A percentile compares a stretch with the other conserved stretches of the same genome.
Evolutionary conservation across 2,888 invertebrate species (phyloP).

Genomic region (Nasonovia ribisnigri): DNA sequence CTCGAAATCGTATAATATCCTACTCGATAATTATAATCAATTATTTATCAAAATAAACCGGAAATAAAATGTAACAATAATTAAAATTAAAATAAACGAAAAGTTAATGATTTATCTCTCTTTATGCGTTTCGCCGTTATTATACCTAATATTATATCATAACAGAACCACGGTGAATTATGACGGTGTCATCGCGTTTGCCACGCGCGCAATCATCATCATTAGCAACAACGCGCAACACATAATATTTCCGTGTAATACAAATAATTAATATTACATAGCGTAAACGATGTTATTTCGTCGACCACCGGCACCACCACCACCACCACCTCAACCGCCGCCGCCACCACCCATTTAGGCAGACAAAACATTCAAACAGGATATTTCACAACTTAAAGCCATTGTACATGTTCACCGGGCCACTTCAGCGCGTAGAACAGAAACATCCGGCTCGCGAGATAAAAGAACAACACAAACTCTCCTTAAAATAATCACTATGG

Average conservation of each 20-base stretch:
- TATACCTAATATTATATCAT: neutral
- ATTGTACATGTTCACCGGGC: conserved; percentile 12
- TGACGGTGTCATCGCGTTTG: conserved; percentile 11
- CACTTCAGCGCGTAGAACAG: neutral
- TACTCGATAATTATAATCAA: neutral
- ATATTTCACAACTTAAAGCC: conserved; percentile 26
- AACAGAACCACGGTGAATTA: neutral
- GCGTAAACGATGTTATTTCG: conserved; percentile 28
- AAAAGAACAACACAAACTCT: conserved; percentile 1
- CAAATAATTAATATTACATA: conserved; percentile 33
- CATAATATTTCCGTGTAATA: conserved; percentile 11
- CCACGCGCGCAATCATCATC: conserved; percentile 11
- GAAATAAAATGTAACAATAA: neutral
- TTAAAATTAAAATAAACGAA: neutral
- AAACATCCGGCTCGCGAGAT: conserved; percentile 1
- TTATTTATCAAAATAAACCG: neutral
- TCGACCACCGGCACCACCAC: neutral
- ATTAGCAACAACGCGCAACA: conserved; percentile 15
- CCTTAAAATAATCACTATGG: conserved; percentile 25
- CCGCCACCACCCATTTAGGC: neutral
- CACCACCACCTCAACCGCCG: neutral
- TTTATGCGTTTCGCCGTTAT: neutral
- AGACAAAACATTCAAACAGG: neutral
- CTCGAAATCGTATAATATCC: neutral
- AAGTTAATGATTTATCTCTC: neutral